Conservation (phyloP, 2,113 vertebrate genomes). For the Sakesphorus luctuosus region DNA sequence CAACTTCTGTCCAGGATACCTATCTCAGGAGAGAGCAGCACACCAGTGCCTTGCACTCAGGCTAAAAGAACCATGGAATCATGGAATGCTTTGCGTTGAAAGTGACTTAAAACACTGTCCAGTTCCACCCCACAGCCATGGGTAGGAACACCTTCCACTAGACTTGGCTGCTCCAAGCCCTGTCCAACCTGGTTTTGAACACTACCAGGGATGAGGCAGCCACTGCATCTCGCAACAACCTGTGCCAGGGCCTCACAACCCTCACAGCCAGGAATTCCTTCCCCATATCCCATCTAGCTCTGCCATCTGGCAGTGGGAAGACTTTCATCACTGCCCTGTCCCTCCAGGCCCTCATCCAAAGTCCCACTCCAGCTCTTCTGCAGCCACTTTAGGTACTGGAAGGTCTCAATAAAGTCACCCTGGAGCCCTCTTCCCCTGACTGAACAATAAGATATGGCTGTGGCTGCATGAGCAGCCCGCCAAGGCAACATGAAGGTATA, state of each 20-base stretch:
- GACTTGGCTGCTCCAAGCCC: fast-evolving
- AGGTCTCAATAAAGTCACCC: too few species aligned
- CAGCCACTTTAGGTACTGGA: neutral
- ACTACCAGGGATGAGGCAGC: neutral
- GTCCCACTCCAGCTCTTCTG: neutral
- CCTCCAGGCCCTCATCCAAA: neutral
- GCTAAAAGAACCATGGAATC: neutral
- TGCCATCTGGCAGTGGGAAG: neutral
- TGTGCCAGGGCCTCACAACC: neutral
- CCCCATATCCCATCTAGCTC: too few species aligned
- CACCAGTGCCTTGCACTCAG: neutral
- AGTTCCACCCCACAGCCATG: neutral
- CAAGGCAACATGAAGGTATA: neutral
- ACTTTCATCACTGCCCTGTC: neutral
- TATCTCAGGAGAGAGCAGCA: neutral
- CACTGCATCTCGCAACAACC: fast-evolving
- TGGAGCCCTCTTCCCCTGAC: neutral
- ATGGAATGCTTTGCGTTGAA: neutral
- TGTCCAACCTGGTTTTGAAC: fast-evolving
- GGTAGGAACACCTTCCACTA: neutral
- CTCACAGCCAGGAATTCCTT: neutral
- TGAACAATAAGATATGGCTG: neutral
- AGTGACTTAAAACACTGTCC: neutral
- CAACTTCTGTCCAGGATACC: neutral
- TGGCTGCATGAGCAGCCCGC: neutral